Conservation (phyloP, 2,797 vertebrate species). For the Parambassis ranga region DNA sequence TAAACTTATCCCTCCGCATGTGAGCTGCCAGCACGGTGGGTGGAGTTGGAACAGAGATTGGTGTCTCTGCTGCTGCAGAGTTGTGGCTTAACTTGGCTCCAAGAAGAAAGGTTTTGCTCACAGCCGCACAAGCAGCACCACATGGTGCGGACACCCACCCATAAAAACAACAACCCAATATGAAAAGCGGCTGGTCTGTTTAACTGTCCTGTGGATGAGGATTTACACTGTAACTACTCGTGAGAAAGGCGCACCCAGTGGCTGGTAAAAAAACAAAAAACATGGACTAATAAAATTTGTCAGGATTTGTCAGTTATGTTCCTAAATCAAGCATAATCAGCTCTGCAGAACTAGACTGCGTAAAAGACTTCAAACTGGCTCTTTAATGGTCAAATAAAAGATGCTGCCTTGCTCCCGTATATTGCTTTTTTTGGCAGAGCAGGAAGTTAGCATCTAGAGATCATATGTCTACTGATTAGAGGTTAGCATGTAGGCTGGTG, state of each 20-base stretch:
- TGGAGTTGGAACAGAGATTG: constrained; percentile 23
- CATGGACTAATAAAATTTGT: too few relatives aligned
- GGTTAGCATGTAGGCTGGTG: constrained; percentile 55
- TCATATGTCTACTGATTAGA: constrained; percentile 63
- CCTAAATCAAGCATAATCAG: constrained; percentile 21
- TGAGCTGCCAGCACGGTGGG: constrained; percentile 36
- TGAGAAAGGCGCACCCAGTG: not conserved
- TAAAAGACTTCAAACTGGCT: constrained; percentile 44
- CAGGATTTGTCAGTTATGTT: constrained; percentile 5
- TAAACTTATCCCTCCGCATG: constrained; percentile 20
- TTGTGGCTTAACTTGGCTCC: constrained; percentile 50
- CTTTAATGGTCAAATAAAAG: constrained; percentile 28
- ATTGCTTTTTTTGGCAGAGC: constrained; percentile 24
- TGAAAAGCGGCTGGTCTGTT: constrained; percentile 2
- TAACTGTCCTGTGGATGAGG: constrained; percentile 8
- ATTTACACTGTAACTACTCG: not conserved
- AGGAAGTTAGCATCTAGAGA: constrained; percentile 52
- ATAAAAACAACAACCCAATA: constrained; percentile 43
- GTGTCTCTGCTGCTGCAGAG: constrained; percentile 29
- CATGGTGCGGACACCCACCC: constrained; percentile 40
- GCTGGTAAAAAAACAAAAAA: not conserved
- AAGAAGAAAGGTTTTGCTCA: constrained; percentile 49
- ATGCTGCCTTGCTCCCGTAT: constrained; percentile 14
- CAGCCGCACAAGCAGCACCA: constrained; percentile 47
- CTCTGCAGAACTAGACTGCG: constrained; percentile 21